A percentile compares a stretch with the other conserved stretches of the same genome.
Conservation (phyloP, 2,797 vertebrate species). For the Loris lydekkerianus region DNA sequence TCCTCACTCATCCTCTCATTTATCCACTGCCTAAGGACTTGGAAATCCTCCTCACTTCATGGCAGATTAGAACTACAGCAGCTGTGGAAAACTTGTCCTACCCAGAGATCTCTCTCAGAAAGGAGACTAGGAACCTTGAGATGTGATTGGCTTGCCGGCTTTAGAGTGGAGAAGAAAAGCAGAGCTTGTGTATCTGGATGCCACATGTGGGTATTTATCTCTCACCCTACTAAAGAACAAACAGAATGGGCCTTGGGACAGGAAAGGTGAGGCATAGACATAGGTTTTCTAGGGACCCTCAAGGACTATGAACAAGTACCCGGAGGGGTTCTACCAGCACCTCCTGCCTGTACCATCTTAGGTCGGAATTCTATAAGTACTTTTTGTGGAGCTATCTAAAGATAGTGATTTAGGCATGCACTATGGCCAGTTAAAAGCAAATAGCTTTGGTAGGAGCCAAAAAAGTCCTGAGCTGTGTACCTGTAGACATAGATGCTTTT, state of each 20-base stretch:
- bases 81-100: neutral
- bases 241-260: neutral
- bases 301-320: neutral
- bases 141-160: neutral
- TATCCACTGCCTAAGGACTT: neutral
- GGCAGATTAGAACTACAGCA: neutral
- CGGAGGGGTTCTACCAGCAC: neutral
- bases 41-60: neutral
- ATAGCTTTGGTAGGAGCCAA: neutral
- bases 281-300: neutral
- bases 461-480: neutral
- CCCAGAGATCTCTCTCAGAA: neutral
- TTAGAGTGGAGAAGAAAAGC: neutral
- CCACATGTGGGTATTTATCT: neutral
- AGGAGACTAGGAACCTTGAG: neutral
- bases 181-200: neutral
- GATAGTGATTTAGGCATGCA: neutral
- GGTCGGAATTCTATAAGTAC: neutral
- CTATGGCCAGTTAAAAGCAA: slow-evolving; percentile 52
- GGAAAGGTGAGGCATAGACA: neutral
- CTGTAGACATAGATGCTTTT: neutral
- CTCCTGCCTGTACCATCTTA: neutral
- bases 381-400: neutral
- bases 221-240: neutral
- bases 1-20: slow-evolving; percentile 24